Percentiles rank a stretch among this genome's conserved stretches.
phyloP scores from a whole-genome alignment of 37 sponge, comb jelly and placozoan species.

The Beroe ovata region DNA sequence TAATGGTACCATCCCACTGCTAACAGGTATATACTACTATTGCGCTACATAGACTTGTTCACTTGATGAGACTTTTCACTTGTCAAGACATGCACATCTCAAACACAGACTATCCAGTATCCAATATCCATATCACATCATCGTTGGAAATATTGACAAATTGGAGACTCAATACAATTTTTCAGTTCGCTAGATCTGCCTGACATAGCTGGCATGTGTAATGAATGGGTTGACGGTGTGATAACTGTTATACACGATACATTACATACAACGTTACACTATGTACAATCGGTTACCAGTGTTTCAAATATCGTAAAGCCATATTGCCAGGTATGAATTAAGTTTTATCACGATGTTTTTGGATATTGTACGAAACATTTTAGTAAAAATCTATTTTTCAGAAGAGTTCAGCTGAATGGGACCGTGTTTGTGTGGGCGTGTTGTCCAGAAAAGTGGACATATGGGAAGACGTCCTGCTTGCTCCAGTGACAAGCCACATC shows the following conservation, averaged over 20 bases:
- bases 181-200: conserved; percentile 22
- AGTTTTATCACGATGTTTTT: too few species aligned
- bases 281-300: conserved; percentile 40
- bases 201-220: background rate
- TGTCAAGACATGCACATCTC: too few species aligned
- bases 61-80: too few species aligned
- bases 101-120: too few species aligned
- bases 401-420: conserved; percentile 50
- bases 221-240: background rate
- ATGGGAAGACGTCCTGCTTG: conserved; percentile 7
- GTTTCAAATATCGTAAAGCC: conserved; percentile 13
- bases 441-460: background rate
- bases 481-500: background rate
- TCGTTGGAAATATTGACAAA: too few species aligned
- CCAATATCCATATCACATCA: too few species aligned
- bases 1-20: too few species aligned
- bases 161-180: background rate
- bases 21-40: too few species aligned
- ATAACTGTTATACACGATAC: background rate
- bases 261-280: background rate
- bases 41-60: too few species aligned
- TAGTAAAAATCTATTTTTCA: conserved; percentile 22
- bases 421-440: conserved; percentile 15
- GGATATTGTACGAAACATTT: too few species aligned
- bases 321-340: conserved; percentile 20